Percentiles rank a stretch among this genome's conserved stretches.
These are phyloP conservation scores for Andrena haemorrhoa DNA, from an alignment of 2,888 invertebrate genomes.

Conservation along the genomic window DNA sequence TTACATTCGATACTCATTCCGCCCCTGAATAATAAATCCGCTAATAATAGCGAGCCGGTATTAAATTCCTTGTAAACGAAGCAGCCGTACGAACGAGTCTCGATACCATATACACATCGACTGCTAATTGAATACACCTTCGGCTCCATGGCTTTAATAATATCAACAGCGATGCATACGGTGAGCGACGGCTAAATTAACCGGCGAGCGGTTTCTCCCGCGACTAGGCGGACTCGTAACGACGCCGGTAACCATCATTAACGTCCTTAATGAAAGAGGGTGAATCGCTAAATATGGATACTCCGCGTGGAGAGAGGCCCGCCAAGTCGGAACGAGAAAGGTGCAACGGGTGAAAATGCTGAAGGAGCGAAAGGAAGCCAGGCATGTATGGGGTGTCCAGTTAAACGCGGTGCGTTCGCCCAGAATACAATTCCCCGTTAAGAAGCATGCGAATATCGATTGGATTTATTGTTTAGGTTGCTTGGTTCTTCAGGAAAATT, in stretches of 20 bases:
- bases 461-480: no score
- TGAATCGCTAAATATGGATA: constrained; percentile 78
- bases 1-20: constrained; percentile 50
- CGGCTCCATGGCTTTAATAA: constrained; percentile 60
- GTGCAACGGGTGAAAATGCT: constrained; percentile 12
- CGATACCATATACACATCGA: constrained; percentile 44
- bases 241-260: constrained; percentile 75
- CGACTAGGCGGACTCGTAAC: constrained; percentile 44
- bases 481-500: no score
- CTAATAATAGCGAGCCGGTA: constrained; percentile 42
- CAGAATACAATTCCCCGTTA: not conserved
- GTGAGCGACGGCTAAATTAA: constrained; percentile 63
- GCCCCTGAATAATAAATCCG: constrained; percentile 49
- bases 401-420: not conserved
- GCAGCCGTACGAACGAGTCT: constrained; percentile 25
- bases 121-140: constrained; percentile 63
- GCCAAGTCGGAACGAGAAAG: constrained; percentile 42
- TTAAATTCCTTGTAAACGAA: constrained; percentile 60
- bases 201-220: constrained; percentile 30
- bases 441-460: no score
- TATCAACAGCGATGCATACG: constrained; percentile 58
- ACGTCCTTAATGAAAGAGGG: constrained; percentile 79
- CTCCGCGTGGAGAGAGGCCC: constrained; percentile 39
- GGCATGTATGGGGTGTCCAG: not conserved
- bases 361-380: constrained; percentile 3